These are phyloP conservation scores for Amblyraja radiata DNA, from an alignment of 2,797 vertebrate genomes.

Conservation along the genomic window DNA sequence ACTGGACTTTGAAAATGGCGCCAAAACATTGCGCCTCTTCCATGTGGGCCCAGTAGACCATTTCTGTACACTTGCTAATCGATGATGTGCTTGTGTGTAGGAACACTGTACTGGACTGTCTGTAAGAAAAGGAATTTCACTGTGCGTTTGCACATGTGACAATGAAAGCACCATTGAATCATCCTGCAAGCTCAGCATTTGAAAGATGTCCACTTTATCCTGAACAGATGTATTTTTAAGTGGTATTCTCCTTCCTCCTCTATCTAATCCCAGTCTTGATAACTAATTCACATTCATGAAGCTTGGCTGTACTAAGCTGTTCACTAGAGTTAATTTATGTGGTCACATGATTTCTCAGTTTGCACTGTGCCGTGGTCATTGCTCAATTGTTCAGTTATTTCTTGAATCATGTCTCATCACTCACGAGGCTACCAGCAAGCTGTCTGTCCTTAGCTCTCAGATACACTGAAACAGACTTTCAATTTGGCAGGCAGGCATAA, in stretches of 20 bases:
- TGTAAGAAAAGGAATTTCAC: too few species aligned
- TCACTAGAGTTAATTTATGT: neutral
- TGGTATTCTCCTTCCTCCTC: too few species aligned
- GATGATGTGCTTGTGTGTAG: too few species aligned
- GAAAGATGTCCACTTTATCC: neutral
- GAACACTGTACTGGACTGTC: too few species aligned
- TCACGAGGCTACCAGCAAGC: neutral
- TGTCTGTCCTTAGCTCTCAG: neutral
- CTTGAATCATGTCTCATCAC: neutral
- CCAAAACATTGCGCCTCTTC: too few species aligned
- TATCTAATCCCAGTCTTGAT: neutral
- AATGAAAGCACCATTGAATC: too few species aligned
- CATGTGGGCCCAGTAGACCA: too few species aligned
- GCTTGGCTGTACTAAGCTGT: neutral
- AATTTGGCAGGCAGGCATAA: neutral
- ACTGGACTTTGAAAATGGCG: too few species aligned
- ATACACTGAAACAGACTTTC: neutral
- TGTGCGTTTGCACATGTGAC: too few species aligned
- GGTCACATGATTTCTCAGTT: too few species aligned
- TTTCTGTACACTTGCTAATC: too few species aligned
- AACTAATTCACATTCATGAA: neutral
- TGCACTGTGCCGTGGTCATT: neutral
- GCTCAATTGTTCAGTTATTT: neutral
- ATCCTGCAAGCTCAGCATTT: neutral
- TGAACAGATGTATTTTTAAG: neutral